phyloP scores from a whole-genome alignment of 2,797 vertebrate genomes.

The Stomatorhinus walkeri region DNA sequence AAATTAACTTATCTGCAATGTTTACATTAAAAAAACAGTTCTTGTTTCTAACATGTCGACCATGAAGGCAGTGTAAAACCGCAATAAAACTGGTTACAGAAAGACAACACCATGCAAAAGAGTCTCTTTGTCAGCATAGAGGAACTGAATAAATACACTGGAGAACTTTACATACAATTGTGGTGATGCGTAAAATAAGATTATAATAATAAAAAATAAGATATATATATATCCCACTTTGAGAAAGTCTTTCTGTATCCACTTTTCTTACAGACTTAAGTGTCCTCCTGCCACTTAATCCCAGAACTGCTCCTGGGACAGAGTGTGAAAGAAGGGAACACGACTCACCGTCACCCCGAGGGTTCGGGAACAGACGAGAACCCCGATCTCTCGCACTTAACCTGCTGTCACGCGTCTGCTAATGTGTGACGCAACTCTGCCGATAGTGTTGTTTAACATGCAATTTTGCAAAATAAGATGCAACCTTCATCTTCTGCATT shows the following conservation, averaged over 20 bases:
- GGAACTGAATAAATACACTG: background rate
- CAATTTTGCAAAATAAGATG: background rate
- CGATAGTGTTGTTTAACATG: background rate
- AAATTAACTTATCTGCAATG: background rate
- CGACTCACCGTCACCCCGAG: too few species aligned
- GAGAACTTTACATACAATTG: background rate
- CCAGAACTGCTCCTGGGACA: too few species aligned
- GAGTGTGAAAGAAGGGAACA: background rate
- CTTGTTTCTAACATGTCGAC: background rate
- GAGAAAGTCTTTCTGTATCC: background rate
- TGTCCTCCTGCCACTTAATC: background rate
- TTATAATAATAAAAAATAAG: background rate
- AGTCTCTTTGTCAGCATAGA: background rate
- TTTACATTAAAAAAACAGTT: background rate
- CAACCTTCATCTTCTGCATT: background rate
- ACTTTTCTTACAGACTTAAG: background rate
- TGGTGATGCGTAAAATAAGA: background rate
- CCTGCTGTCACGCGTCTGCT: background rate
- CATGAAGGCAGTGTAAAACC: background rate
- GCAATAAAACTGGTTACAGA: background rate
- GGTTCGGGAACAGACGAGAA: background rate
- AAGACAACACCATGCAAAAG: background rate
- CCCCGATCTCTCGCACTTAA: background rate
- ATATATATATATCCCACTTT: background rate
- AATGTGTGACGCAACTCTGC: background rate